Conservation (phyloP, 64 coral and sea anemone genomes). For the Stylophora pistillata region DNA sequence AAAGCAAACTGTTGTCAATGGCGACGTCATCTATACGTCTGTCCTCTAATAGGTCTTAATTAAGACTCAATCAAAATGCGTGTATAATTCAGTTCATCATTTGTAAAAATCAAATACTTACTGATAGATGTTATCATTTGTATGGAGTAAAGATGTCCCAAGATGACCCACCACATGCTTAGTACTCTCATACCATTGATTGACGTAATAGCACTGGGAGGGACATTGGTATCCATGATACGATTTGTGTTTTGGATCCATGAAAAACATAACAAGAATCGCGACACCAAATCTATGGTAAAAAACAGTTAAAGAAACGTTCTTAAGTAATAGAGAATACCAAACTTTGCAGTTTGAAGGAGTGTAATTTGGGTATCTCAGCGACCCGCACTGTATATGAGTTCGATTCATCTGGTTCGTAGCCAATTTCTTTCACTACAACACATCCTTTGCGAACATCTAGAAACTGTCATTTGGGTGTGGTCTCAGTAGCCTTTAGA, state of each 20-base stretch:
- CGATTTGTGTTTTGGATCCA: slow-evolving; percentile 15
- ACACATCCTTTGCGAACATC: too few relatives aligned
- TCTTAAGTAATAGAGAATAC: neutral
- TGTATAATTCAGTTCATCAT: too few relatives aligned
- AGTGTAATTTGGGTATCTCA: neutral
- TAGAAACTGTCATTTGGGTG: too few relatives aligned
- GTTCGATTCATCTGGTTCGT: too few relatives aligned
- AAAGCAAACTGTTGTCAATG: too few relatives aligned
- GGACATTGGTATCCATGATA: slow-evolving; percentile 74
- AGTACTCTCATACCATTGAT: slow-evolving; percentile 81
- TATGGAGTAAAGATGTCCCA: slow-evolving; percentile 67
- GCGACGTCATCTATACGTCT: too few relatives aligned
- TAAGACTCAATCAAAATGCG: too few relatives aligned
- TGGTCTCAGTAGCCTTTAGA: too few relatives aligned
- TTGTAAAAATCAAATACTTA: slow-evolving; percentile 36
- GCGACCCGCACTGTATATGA: too few relatives aligned
- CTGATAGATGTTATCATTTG: neutral
- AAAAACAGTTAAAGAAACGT: neutral
- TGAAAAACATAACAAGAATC: slow-evolving; percentile 52
- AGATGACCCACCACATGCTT: slow-evolving; percentile 90
- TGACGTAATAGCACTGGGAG: slow-evolving; percentile 69
- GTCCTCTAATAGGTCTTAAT: too few relatives aligned
- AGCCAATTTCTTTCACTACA: too few relatives aligned
- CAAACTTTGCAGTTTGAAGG: too few relatives aligned
- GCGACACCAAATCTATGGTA: slow-evolving; percentile 13